Conservation (phyloP, 2,797 vertebrate species). For the Pelobates cultripes region DNA sequence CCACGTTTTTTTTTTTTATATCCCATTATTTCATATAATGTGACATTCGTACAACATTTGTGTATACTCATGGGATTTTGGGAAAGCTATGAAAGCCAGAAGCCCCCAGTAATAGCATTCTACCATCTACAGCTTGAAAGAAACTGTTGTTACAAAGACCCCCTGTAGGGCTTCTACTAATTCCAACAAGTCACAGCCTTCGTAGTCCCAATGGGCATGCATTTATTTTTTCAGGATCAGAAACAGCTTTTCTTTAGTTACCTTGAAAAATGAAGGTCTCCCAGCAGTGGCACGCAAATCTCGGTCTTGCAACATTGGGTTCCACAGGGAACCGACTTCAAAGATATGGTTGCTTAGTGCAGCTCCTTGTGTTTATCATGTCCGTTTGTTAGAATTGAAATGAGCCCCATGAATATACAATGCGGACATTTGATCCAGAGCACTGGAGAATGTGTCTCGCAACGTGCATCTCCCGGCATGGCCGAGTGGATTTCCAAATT, state of each 20-base stretch:
- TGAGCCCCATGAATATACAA: conserved; percentile 39
- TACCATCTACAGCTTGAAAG: not conserved
- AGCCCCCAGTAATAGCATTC: not conserved
- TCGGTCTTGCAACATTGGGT: conserved; percentile 13
- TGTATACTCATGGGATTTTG: not conserved
- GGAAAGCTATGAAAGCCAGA: not conserved
- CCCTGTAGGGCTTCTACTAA: not conserved
- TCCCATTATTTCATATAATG: not conserved
- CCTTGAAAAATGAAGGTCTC: conserved; percentile 16
- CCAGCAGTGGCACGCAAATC: conserved; percentile 8
- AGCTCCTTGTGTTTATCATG: conserved; percentile 15
- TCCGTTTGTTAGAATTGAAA: conserved; percentile 25
- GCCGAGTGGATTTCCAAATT: not conserved
- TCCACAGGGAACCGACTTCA: conserved; percentile 38
- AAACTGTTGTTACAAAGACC: not conserved
- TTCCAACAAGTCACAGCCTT: not conserved
- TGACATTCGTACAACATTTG: not conserved
- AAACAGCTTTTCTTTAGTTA: conserved; percentile 3
- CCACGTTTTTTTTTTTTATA: not conserved
- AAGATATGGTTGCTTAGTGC: conserved; percentile 7
- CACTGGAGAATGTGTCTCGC: not conserved
- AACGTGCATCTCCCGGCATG: not conserved
- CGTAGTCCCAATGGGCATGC: not conserved
- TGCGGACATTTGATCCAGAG: conserved; percentile 22
- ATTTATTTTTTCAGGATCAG: not conserved